phyloP scores from a whole-genome alignment of 2,113 vertebrate genomes.

The Procavia capensis region DNA sequence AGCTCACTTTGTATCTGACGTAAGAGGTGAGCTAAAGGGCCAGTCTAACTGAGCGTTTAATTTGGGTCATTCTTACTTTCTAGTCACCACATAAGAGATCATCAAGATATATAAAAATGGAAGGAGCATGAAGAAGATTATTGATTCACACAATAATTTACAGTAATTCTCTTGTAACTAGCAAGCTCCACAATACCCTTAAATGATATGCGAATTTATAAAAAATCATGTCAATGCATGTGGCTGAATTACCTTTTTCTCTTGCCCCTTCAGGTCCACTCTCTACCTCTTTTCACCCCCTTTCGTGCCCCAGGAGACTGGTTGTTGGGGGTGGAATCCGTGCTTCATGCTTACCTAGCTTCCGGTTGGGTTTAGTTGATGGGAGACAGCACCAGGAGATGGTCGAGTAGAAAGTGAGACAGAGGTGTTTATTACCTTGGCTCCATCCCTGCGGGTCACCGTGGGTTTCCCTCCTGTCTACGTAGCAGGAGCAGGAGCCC shows the following conservation, averaged over 20 bases:
- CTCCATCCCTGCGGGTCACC: neutral
- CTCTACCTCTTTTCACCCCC: neutral
- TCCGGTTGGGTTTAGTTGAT: neutral
- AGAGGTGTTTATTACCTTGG: neutral
- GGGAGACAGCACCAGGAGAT: neutral
- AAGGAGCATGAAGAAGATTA: neutral
- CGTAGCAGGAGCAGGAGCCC: too few species aligned
- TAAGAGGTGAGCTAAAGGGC: neutral
- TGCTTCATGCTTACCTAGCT: neutral
- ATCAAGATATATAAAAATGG: neutral
- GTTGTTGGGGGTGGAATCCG: neutral
- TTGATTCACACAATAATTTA: neutral
- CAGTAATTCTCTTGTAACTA: neutral
- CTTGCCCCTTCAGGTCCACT: neutral
- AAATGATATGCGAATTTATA: neutral
- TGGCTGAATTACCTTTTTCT: neutral
- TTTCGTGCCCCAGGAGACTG: neutral
- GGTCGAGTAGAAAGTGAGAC: neutral
- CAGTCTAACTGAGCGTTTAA: conserved; percentile 17
- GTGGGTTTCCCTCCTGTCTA: too few species aligned
- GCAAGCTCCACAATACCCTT: neutral
- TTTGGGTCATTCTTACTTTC: conserved; percentile 17
- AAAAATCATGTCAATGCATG: neutral
- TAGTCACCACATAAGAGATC: conserved; percentile 4
- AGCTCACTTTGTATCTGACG: neutral